Evolutionary conservation across 1,140 invertebrate genomes (phyloP).

Genomic region (Drosophila triauraria): DNA sequence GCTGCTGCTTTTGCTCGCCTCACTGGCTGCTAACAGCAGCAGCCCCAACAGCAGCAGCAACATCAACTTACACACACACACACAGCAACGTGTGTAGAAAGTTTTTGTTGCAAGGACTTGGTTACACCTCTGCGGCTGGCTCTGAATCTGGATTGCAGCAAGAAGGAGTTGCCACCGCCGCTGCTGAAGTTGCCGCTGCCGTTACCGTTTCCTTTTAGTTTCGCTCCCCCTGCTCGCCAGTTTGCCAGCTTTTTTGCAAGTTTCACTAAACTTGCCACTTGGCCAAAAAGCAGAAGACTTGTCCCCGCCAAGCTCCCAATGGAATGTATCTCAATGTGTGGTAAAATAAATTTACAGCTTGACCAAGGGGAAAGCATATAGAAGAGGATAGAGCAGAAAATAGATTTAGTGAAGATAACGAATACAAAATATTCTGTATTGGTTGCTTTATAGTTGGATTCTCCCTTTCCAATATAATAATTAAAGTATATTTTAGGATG

Average conservation of each 20-base stretch:
- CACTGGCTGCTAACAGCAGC: conserved; percentile 62
- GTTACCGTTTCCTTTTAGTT: conserved; percentile 47
- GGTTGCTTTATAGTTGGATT: background rate
- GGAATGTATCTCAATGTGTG: conserved; percentile 67
- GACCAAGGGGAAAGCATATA: conserved; percentile 30
- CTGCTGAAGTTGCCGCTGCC: conserved; percentile 35
- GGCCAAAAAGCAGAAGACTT: conserved; percentile 55
- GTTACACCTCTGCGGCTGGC: conserved; percentile 65
- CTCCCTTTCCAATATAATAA: background rate
- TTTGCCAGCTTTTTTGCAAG: conserved; percentile 25
- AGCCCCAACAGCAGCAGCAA: conserved; percentile 32
- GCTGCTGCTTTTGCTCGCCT: conserved; percentile 36
- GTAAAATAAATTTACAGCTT: conserved; percentile 70
- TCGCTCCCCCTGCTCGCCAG: conserved; percentile 1
- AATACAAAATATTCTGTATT: background rate
- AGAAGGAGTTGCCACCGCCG: conserved; percentile 45
- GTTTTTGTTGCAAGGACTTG: conserved; percentile 63
- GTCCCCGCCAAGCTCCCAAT: conserved; percentile 37
- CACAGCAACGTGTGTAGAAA: conserved; percentile 54
- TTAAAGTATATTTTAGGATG: background rate
- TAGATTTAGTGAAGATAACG: background rate
- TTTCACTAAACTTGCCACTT: conserved; percentile 63
- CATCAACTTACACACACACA: conserved; percentile 33
- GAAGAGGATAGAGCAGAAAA: background rate
- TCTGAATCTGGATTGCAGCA: conserved; percentile 40